Evolutionary conservation across 1,140 invertebrate genomes (phyloP).

Genomic region (Hylaeus anthracinus): DNA sequence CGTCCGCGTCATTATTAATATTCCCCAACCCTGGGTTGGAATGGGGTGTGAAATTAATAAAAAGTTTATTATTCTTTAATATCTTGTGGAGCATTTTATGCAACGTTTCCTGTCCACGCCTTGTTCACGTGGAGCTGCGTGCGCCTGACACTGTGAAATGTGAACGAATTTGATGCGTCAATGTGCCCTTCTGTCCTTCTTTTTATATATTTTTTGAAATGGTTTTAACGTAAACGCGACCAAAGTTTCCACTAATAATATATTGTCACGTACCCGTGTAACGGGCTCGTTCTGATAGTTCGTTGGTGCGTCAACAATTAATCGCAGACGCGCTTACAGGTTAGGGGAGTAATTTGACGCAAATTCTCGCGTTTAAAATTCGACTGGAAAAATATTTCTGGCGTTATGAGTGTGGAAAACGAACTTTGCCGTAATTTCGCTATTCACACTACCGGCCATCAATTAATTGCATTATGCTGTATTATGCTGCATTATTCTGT

Average conservation of each 20-base stretch:
- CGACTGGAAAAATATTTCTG: too few relatives aligned
- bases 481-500: too few relatives aligned
- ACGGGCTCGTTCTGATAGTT: conserved; percentile 1
- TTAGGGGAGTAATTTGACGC: too few relatives aligned
- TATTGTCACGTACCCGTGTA: not conserved
- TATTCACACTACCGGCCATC: too few relatives aligned
- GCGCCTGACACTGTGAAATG: conserved; percentile 50
- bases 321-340: not conserved
- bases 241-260: not conserved
- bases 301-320: not conserved
- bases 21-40: conserved; percentile 30
- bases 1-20: conserved; percentile 61
- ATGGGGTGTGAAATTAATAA: conserved; percentile 56
- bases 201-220: too few relatives aligned
- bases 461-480: too few relatives aligned
- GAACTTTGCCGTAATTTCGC: too few relatives aligned
- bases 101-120: conserved; percentile 39
- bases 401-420: too few relatives aligned
- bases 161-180: conserved; percentile 33
- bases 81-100: conserved; percentile 57
- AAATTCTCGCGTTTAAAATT: not conserved
- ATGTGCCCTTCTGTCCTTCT: not conserved
- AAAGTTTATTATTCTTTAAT: conserved; percentile 64
- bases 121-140: conserved; percentile 25
- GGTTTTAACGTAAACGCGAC: not conserved